phyloP scores from a whole-genome alignment of 2,888 invertebrate species.

The Mallateleia sp. region DNA sequence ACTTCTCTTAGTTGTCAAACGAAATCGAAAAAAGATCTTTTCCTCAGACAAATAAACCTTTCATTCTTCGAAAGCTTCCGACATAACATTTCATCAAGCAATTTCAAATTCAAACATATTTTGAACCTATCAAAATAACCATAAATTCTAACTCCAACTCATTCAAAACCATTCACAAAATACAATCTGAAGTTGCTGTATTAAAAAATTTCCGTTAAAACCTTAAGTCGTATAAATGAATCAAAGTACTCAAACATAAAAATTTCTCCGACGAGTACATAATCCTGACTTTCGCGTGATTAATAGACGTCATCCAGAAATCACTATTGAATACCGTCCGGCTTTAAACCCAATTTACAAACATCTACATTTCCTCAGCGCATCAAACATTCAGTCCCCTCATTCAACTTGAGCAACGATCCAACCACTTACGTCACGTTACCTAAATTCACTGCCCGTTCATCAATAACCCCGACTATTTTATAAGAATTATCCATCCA shows the following conservation, averaged over 20 bases:
- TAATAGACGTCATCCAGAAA: slow-evolving; percentile 8
- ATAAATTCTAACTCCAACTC: too few relatives aligned
- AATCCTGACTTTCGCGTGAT: slow-evolving; percentile 1
- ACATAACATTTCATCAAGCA: too few relatives aligned
- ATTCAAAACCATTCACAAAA: background rate
- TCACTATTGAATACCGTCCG: background rate
- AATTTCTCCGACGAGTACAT: slow-evolving; percentile 1
- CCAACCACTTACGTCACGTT: background rate
- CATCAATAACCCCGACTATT: too few relatives aligned
- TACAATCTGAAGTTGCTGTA: background rate
- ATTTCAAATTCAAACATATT: too few relatives aligned
- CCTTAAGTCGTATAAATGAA: background rate
- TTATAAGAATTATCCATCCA: too few relatives aligned
- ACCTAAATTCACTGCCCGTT: background rate
- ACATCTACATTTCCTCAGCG: background rate
- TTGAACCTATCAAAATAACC: too few relatives aligned
- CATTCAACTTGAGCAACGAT: too few relatives aligned
- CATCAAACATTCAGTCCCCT: background rate
- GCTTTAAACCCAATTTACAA: background rate
- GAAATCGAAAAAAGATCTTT: too few relatives aligned
- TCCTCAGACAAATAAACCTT: too few relatives aligned
- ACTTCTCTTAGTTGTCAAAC: too few relatives aligned
- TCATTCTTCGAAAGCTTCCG: too few relatives aligned
- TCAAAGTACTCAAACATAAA: slow-evolving; percentile 1
- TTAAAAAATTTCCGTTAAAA: background rate